phyloP scores from a whole-genome alignment of 2,888 invertebrate genomes.

The Stenodema calcarata region DNA sequence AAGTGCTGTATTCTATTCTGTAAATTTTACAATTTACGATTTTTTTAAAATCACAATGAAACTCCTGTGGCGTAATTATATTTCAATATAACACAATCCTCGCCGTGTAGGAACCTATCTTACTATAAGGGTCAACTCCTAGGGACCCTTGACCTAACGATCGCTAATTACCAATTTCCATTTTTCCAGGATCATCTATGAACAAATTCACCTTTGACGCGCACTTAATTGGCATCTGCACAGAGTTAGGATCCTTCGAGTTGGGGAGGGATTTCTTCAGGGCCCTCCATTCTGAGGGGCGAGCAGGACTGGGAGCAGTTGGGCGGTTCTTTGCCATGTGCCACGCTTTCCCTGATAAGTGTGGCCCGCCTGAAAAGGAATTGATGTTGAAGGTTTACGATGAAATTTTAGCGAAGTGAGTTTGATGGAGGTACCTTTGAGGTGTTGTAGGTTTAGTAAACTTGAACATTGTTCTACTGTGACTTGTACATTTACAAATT shows the following conservation, averaged over 20 bases:
- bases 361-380: conserved; percentile 58
- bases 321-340: conserved; percentile 69
- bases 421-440: not conserved
- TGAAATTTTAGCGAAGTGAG: conserved; percentile 45
- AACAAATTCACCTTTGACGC: conserved; percentile 45
- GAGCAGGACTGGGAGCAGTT: conserved; percentile 67
- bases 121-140: no score
- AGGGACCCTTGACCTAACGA: no score
- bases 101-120: no score
- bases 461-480: not conserved
- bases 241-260: conserved; percentile 58
- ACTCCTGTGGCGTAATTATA: no score
- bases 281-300: conserved; percentile 64
- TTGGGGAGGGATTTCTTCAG: conserved; percentile 68
- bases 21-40: no score
- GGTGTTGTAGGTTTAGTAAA: no score
- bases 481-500: not conserved
- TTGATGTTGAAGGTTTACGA: conserved; percentile 49
- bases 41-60: no score
- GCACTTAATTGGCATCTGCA: conserved; percentile 46
- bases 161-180: not conserved
- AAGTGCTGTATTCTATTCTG: no score
- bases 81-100: no score
- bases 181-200: not conserved
- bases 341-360: conserved; percentile 61